A percentile compares a stretch with the other conserved stretches of the same genome.
These are phyloP conservation scores for Drosophila bipectinata DNA, from an alignment of 1,140 invertebrate genomes.

Conservation along the genomic window DNA sequence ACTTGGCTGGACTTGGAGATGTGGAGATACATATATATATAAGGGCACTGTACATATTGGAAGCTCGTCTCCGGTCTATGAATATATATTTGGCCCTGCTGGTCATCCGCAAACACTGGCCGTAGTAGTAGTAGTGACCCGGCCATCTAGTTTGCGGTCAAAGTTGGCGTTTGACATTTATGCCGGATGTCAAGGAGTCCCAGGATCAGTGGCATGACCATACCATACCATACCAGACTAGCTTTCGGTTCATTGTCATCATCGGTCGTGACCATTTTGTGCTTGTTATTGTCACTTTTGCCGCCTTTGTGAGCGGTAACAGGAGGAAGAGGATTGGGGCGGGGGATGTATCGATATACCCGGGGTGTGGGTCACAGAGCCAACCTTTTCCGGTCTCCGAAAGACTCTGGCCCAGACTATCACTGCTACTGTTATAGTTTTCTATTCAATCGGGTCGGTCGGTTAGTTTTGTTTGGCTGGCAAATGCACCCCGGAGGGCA, in stretches of 20 bases:
- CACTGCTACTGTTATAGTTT: slow-evolving; percentile 56
- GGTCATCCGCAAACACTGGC: slow-evolving; percentile 11
- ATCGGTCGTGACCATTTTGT: slow-evolving; percentile 55
- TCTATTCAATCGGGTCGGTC: slow-evolving; percentile 71
- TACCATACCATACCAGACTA: neutral
- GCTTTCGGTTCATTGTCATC: slow-evolving; percentile 60
- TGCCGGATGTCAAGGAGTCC: slow-evolving; percentile 72
- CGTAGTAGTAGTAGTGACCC: slow-evolving; percentile 34
- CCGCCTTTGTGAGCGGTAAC: slow-evolving; percentile 12
- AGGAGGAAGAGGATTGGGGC: slow-evolving; percentile 6
- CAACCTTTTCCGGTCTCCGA: slow-evolving; percentile 1
- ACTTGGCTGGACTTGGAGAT: slow-evolving; percentile 62
- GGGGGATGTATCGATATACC: slow-evolving; percentile 54
- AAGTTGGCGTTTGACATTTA: slow-evolving; percentile 81
- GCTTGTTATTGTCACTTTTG: slow-evolving; percentile 71
- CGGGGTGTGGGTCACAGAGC: slow-evolving; percentile 1
- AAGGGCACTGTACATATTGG: neutral
- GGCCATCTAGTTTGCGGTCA: slow-evolving; percentile 72
- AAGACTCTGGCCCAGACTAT: slow-evolving; percentile 12
- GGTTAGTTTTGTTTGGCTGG: slow-evolving; percentile 24
- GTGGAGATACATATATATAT: no score
- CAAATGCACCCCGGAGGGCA: slow-evolving; percentile 77
- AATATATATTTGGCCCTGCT: slow-evolving; percentile 65
- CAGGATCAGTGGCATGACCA: slow-evolving; percentile 16
- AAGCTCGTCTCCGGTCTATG: slow-evolving; percentile 20